phyloP scores from a whole-genome alignment of 2,888 invertebrate species.

The Apotomis betuletana region DNA sequence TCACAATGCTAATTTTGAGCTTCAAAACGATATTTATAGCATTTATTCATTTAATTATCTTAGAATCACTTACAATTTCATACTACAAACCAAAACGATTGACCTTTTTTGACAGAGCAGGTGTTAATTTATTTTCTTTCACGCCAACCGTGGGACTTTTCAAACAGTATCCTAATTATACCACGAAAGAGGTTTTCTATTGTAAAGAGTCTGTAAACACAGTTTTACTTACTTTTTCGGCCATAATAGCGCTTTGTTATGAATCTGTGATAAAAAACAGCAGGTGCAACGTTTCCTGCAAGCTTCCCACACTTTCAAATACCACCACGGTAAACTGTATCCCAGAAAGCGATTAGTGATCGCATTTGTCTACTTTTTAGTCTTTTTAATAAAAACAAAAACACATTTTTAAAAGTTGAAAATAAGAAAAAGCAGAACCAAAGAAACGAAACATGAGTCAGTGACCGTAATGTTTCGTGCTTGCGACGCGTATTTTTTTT shows the following conservation, averaged over 20 bases:
- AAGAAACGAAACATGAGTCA: slow-evolving; percentile 46
- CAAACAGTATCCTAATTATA: slow-evolving; percentile 15
- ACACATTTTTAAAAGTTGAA: slow-evolving; percentile 32
- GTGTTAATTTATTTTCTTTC: slow-evolving; percentile 34
- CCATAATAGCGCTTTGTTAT: slow-evolving; percentile 54
- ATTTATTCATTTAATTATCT: slow-evolving; percentile 45
- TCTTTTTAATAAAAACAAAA: slow-evolving; percentile 36
- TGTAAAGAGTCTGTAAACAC: background rate
- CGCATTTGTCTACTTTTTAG: slow-evolving; percentile 29
- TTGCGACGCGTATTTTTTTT: slow-evolving; percentile 21
- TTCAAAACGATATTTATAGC: slow-evolving; percentile 44
- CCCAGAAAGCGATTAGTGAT: slow-evolving; percentile 13
- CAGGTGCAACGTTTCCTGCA: slow-evolving; percentile 43
- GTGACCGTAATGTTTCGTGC: slow-evolving; percentile 41
- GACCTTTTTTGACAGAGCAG: slow-evolving; percentile 40
- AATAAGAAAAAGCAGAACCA: slow-evolving; percentile 33
- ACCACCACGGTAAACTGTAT: slow-evolving; percentile 9
- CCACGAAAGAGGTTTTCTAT: slow-evolving; percentile 24
- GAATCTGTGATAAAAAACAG: slow-evolving; percentile 42
- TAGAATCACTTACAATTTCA: slow-evolving; percentile 51
- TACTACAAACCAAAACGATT: slow-evolving; percentile 50
- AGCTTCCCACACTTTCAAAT: slow-evolving; percentile 17
- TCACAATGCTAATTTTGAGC: slow-evolving; percentile 42
- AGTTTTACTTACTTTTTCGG: slow-evolving; percentile 61
- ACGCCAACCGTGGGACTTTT: slow-evolving; percentile 38